A percentile compares a stretch with the other conserved stretches of the same genome.
Conservation (phyloP, 2,888 invertebrate species). For the Cheiracanthium punctorium region DNA sequence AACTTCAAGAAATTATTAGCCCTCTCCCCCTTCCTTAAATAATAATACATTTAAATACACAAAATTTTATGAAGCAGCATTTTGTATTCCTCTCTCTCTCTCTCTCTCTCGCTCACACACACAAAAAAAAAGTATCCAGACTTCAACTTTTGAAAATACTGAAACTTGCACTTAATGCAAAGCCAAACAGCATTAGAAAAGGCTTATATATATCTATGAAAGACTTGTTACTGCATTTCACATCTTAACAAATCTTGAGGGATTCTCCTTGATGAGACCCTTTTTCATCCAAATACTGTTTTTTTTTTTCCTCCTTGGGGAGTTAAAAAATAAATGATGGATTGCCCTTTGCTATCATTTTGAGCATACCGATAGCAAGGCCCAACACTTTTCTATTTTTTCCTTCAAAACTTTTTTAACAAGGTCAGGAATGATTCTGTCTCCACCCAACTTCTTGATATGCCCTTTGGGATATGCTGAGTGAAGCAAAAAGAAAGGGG, state of each 20-base stretch:
- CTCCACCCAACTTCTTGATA: slow-evolving; percentile 9
- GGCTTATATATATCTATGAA: no score
- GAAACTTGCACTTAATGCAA: no score
- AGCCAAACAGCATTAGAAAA: no score
- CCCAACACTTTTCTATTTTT: background rate
- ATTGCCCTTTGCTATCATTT: background rate
- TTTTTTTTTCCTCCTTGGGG: background rate
- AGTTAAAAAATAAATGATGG: slow-evolving; percentile 3
- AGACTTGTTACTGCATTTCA: no score
- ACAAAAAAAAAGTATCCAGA: no score
- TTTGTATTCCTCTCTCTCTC: no score
- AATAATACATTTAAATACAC: no score
- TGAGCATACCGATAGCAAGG: background rate
- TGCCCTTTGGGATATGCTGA: background rate
- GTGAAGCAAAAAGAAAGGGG: background rate
- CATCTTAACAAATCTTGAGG: background rate
- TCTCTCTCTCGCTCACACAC: no score
- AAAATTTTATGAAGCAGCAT: no score
- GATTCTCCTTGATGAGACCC: background rate
- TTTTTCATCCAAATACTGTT: background rate
- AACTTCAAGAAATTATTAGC: no score
- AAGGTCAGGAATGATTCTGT: background rate
- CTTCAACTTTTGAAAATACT: no score
- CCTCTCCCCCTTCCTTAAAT: no score
- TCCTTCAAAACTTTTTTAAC: background rate